Percentiles rank a stretch among this genome's conserved stretches.
These are phyloP conservation scores for Lordiphosa fenestrarum DNA, from an alignment of 2,888 invertebrate species.

Conservation along the genomic window DNA sequence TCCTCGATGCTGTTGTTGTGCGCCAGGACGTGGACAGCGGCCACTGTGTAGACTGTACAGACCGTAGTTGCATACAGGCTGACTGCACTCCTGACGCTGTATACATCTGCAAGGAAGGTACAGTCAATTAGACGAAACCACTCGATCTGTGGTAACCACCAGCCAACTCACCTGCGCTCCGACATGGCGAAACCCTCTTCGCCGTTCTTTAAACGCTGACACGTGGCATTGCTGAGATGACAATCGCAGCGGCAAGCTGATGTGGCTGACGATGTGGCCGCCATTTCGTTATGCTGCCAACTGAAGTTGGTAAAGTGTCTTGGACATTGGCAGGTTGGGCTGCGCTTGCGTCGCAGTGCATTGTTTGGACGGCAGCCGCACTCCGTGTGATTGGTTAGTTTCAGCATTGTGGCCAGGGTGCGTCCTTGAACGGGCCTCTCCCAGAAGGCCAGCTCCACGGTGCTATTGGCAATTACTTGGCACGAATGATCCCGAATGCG, in stretches of 20 bases:
- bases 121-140: not conserved
- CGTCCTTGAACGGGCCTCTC: constrained; percentile 7
- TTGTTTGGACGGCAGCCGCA: constrained; percentile 68
- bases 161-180: constrained; percentile 83
- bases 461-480: constrained; percentile 83
- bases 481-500: constrained; percentile 5
- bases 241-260: constrained; percentile 84
- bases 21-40: constrained; percentile 75
- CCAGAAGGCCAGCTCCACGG: constrained; percentile 70
- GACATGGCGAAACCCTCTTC: constrained; percentile 84
- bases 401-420: constrained; percentile 39
- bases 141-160: too few relatives aligned
- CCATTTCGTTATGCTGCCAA: constrained; percentile 53
- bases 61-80: constrained; percentile 77
- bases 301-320: constrained; percentile 75
- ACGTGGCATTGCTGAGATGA: constrained; percentile 83
- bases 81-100: constrained; percentile 66
- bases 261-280: constrained; percentile 18
- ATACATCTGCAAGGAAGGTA: constrained; percentile 66
- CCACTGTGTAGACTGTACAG: constrained; percentile 68
- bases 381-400: constrained; percentile 77
- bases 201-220: constrained; percentile 84
- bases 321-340: constrained; percentile 65
- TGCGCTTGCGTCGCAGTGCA: constrained; percentile 40
- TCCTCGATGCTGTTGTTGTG: constrained; percentile 43